Conservation (phyloP, 1,140 invertebrate genomes). For the Sipha flava region DNA sequence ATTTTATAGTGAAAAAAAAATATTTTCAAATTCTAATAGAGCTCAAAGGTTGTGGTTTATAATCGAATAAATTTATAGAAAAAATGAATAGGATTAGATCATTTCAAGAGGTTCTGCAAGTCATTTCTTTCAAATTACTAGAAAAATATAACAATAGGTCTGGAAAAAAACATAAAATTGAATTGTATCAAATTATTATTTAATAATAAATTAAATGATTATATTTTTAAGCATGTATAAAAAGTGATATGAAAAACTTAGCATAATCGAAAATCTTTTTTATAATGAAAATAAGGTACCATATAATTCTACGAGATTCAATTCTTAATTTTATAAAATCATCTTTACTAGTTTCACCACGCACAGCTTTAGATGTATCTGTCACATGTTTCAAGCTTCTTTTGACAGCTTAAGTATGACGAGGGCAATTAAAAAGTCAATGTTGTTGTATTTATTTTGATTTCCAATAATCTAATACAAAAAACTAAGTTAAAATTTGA, state of each 20-base stretch:
- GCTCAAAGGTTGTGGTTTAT: background rate
- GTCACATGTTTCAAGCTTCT: conserved; percentile 40
- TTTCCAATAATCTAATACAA: background rate
- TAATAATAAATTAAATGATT: no score
- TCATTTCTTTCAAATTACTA: background rate
- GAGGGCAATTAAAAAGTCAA: conserved; percentile 27
- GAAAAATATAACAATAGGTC: background rate
- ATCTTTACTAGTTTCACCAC: conserved; percentile 35
- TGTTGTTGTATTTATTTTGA: background rate
- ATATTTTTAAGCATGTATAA: no score
- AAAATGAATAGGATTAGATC: background rate
- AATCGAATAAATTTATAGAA: background rate
- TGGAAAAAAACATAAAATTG: no score
- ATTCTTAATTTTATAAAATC: conserved; percentile 33
- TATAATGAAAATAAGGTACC: background rate
- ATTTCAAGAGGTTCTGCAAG: background rate
- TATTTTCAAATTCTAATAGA: no score
- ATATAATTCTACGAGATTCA: background rate
- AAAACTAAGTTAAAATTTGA: background rate
- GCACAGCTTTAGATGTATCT: conserved; percentile 35
- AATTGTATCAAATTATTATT: no score
- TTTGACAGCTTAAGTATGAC: conserved; percentile 41
- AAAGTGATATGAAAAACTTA: no score
- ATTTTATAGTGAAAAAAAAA: background rate
- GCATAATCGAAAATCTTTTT: background rate